Base-by-base conservation (phyloP, 2,113 vertebrate species). In the Phrynosoma platyrhinos region DNA sequence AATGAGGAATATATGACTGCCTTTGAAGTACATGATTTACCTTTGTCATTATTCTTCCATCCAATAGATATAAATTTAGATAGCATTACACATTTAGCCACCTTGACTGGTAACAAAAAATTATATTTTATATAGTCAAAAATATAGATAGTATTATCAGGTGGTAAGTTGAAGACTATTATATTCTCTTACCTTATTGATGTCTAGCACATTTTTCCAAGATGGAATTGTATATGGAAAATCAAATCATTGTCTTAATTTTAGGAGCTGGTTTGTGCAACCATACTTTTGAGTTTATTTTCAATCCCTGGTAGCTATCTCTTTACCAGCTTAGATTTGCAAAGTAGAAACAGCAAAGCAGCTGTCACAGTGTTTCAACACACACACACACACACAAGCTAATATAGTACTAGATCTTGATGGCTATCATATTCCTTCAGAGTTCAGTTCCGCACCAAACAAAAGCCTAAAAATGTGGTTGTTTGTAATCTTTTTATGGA, bases 1-100 rank as follows among this genome's bases (percentile, higher is more conserved):
- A 87, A 89, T 62, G 62, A 84, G 88, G 85, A 92, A 92, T 89
- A 83, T 94, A 89, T 76, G 90, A 66, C n/a, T 94, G 94, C 89
- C 79, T 68, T 82, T 36, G 75, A 85, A 66, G 79, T 92, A 92
- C 36, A 62, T 42, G 47, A 40, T 77, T 78, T 53, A 52, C 36
- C 27, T 52, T 42, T 88, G 82, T 16, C 18, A 47, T 36, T 3
- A 77, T 0, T 87, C 27, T 79, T 86, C 40, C 64, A 68, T 0
- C 0, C 77, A 87, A 82, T 86, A 91, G 68, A 88, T 55, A 64
- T 90, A 78, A 91, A 55, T 40, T 88, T 55, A 21, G 87, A 90
- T 68, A 64, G 72, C 52, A 21, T 0, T 10, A 32, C 47, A 18
- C n/a, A 10, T 83, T 87, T 2, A 77, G 13, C 14, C 91, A 53